A percentile compares a stretch with the other conserved stretches of the same genome.
These are phyloP conservation scores for Lepidocolaptes lacrymiger DNA, from an alignment of 2,797 vertebrate genomes.

Conservation along the genomic window DNA sequence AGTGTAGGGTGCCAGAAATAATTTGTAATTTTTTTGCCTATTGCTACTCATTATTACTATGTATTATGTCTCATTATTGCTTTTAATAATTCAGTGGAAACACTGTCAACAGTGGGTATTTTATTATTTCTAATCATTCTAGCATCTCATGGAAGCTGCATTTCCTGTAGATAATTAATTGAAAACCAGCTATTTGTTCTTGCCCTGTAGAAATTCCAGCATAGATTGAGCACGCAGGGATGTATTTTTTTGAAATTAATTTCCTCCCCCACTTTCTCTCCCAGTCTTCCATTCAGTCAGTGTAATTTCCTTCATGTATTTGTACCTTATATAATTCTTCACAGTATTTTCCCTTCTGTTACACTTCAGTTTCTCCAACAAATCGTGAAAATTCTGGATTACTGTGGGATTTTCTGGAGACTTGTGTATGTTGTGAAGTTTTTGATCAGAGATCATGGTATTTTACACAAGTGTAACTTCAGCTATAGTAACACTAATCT, in stretches of 20 bases:
- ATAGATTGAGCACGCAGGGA: not conserved
- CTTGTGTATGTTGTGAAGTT: not conserved
- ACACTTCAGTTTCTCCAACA: not conserved
- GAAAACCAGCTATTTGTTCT: not conserved
- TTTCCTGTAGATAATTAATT: not conserved
- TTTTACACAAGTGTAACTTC: not conserved
- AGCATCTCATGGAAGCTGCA: not conserved
- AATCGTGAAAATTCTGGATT: not conserved
- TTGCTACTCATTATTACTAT: not conserved
- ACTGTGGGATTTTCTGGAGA: not conserved
- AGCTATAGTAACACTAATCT: not conserved
- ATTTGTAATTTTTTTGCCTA: not conserved
- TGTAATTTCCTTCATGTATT: not conserved
- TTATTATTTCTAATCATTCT: not conserved
- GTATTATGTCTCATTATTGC: not conserved
- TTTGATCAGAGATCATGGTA: not conserved
- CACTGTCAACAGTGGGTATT: not conserved
- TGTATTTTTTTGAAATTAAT: not conserved
- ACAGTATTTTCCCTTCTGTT: not conserved
- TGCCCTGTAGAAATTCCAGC: not conserved
- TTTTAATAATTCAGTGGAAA: not conserved
- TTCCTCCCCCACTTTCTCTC: rapidly evolving
- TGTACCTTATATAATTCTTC: not conserved
- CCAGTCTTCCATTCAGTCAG: not conserved
- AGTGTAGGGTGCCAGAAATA: not conserved